Conservation (phyloP, 2,888 invertebrate genomes). For the Drosophila anomelani region DNA sequence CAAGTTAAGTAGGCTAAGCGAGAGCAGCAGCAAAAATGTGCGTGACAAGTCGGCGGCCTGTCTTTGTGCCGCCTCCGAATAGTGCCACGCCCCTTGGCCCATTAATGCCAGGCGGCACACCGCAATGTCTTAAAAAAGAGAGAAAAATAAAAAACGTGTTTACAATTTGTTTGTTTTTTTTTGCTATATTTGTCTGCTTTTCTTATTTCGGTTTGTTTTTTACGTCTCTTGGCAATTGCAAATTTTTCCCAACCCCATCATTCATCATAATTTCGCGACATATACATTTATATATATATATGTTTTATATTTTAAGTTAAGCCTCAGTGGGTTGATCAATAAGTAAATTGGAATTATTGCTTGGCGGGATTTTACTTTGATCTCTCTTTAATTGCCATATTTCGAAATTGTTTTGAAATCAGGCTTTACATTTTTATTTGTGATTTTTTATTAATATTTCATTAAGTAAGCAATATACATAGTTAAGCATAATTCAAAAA, state of each 20-base stretch:
- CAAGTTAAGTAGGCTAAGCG: constrained; percentile 72
- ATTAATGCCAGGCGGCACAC: constrained; percentile 45
- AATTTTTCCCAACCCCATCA: constrained; percentile 33
- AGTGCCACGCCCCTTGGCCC: constrained; percentile 57
- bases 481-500: background rate
- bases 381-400: constrained; percentile 5
- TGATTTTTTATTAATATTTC: background rate
- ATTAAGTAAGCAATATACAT: background rate
- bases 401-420: constrained; percentile 8
- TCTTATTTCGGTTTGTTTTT: constrained; percentile 31
- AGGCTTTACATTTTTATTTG: background rate
- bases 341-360: constrained; percentile 22
- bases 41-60: constrained; percentile 69
- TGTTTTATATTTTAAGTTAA: constrained; percentile 11
- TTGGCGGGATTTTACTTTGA: constrained; percentile 8
- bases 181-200: constrained; percentile 27
- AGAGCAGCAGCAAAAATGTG: constrained; percentile 62
- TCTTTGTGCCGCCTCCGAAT: constrained; percentile 46
- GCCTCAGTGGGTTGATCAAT: constrained; percentile 33
- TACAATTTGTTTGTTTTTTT: constrained; percentile 61
- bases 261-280: constrained; percentile 44
- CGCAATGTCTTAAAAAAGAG: constrained; percentile 32
- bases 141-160: constrained; percentile 59
- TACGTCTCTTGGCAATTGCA: constrained; percentile 25
- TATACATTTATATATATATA: background rate